These are phyloP conservation scores for Melanaphis sacchari DNA, from an alignment of 1,140 invertebrate species.

Conservation along the genomic window DNA sequence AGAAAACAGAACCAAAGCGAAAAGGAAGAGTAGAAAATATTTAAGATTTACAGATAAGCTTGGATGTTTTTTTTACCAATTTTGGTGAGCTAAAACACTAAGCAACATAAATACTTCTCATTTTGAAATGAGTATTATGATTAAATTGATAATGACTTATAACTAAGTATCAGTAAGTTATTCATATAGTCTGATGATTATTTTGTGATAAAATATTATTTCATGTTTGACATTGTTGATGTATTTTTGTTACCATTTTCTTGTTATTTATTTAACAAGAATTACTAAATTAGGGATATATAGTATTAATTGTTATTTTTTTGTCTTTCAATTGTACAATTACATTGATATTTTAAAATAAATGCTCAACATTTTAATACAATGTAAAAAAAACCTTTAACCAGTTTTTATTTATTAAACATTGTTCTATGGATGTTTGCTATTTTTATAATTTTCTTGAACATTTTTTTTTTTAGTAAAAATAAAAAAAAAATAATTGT, in stretches of 20 bases:
- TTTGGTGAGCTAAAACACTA: background rate
- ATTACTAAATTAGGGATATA: background rate
- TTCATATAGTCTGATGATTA: background rate
- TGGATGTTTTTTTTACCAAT: background rate
- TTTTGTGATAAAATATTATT: slow-evolving; percentile 2
- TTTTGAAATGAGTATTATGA: background rate
- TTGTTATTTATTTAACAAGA: background rate
- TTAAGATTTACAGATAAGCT: background rate
- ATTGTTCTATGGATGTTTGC: background rate
- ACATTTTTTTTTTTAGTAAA: background rate
- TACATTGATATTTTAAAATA: background rate
- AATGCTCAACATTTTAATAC: background rate
- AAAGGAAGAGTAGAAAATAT: slow-evolving; percentile 51
- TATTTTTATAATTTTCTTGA: background rate
- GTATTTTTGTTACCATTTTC: background rate
- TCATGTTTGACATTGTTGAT: background rate
- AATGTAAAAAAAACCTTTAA: background rate
- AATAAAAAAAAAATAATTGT: background rate
- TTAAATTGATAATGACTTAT: background rate
- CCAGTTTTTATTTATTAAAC: background rate
- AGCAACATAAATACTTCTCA: background rate
- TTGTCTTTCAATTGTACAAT: background rate
- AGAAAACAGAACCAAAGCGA: slow-evolving; percentile 39
- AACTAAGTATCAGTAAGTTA: background rate
- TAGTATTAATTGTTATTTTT: background rate